Percentiles rank a stretch among this genome's conserved stretches.
Evolutionary conservation across 2,113 vertebrate species (phyloP).

Genomic region (Neolamprologus tretocephalus): DNA sequence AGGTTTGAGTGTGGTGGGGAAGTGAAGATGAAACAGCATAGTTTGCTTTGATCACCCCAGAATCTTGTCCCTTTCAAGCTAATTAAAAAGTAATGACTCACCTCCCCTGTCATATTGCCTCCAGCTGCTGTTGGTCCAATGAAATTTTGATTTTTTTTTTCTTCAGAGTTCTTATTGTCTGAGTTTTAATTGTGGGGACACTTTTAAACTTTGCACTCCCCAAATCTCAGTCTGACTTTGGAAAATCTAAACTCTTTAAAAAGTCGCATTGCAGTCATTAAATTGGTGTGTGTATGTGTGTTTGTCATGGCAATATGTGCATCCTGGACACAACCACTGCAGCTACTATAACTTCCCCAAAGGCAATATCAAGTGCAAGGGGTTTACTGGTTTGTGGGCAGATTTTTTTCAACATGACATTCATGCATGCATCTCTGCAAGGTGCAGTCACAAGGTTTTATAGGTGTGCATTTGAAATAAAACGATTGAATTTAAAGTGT

Average conservation of each 20-base stretch:
- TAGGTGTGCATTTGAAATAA: background rate
- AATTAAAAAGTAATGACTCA: constrained; percentile 5
- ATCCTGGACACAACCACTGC: background rate
- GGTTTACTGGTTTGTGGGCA: background rate
- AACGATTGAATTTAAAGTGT: background rate
- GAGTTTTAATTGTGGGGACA: background rate
- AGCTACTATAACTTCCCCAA: background rate
- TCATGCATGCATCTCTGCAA: background rate
- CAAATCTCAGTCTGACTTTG: background rate
- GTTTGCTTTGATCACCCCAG: constrained; percentile 2
- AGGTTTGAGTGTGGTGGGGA: background rate
- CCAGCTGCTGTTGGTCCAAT: background rate
- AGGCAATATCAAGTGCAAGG: too few species aligned
- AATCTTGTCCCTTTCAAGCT: background rate
- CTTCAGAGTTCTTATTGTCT: background rate
- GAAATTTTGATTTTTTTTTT: background rate
- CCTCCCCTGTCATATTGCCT: background rate
- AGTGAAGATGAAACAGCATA: background rate
- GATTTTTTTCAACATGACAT: background rate
- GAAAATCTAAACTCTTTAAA: background rate
- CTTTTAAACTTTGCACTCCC: background rate
- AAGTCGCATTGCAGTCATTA: background rate
- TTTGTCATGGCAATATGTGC: background rate
- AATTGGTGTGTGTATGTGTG: background rate
- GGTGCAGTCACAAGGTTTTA: background rate